Conservation (phyloP, 2,888 invertebrate species). For the Anaspis maculata region DNA sequence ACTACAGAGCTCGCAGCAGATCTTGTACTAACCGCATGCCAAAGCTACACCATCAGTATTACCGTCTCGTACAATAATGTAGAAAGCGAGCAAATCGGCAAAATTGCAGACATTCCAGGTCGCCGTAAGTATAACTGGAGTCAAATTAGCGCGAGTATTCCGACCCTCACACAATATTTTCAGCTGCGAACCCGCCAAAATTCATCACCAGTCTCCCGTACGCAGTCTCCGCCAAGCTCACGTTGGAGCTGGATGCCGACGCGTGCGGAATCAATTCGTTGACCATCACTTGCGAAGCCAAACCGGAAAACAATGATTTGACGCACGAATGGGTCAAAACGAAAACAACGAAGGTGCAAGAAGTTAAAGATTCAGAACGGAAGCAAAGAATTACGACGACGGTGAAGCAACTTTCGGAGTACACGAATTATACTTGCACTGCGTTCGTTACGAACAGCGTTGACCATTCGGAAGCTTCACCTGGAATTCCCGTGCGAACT, state of each 20-base stretch:
- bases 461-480: not conserved
- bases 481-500: not conserved
- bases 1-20: not conserved
- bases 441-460: conserved; percentile 3
- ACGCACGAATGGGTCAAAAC: not conserved
- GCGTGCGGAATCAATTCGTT: not conserved
- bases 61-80: not conserved
- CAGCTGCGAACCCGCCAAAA: not conserved
- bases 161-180: too few relatives aligned
- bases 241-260: not conserved
- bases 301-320: not conserved
- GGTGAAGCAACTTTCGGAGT: conserved; percentile 6
- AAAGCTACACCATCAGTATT: not conserved
- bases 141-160: too few relatives aligned
- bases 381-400: not conserved
- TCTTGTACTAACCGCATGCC: not conserved
- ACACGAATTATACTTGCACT: conserved; percentile 8
- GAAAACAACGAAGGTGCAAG: not conserved
- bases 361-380: not conserved
- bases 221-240: not conserved
- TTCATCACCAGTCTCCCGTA: not conserved
- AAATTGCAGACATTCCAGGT: not conserved
- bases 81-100: not conserved
- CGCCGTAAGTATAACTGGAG: too few relatives aligned
- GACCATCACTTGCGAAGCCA: not conserved